Evolutionary conservation across 2,888 invertebrate genomes (phyloP).

Genomic region (Tholera decimalis): DNA sequence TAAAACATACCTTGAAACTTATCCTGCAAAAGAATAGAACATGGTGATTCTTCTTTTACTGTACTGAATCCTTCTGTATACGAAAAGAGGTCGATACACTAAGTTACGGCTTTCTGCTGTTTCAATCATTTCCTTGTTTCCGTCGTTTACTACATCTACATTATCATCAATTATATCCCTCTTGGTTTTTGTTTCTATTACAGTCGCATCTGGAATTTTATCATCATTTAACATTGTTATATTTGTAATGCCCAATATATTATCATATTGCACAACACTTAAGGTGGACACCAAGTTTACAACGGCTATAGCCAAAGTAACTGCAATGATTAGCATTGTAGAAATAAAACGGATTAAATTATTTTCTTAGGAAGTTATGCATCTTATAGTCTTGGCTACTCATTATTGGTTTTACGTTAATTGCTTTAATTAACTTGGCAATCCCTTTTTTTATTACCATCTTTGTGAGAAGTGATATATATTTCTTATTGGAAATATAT

Average conservation of each 20-base stretch:
- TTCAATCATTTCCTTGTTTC: constrained; percentile 68
- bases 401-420: constrained; percentile 44
- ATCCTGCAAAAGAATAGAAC: constrained; percentile 87
- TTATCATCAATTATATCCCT: constrained; percentile 20
- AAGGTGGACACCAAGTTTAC: constrained; percentile 28
- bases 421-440: constrained; percentile 50
- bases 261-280: constrained; percentile 22
- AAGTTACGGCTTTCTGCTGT: constrained; percentile 79
- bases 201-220: constrained; percentile 25
- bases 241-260: constrained; percentile 1
- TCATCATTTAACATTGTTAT: constrained; percentile 22
- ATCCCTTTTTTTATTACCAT: constrained; percentile 35
- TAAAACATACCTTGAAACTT: constrained; percentile 43
- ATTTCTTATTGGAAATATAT: neutral
- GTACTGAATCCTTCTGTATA: constrained; percentile 84
- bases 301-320: constrained; percentile 18
- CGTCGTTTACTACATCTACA: constrained; percentile 5
- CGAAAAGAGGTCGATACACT: constrained; percentile 83
- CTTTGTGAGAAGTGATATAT: constrained; percentile 22
- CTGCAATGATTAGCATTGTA: constrained; percentile 46
- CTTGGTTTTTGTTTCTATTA: constrained; percentile 18
- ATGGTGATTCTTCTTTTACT: constrained; percentile 84
- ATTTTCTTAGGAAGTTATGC: neutral
- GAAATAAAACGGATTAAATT: constrained; percentile 12
- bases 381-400: constrained; percentile 43